Conservation (phyloP, 2,113 vertebrate genomes). For the Malurus melanocephalus region DNA sequence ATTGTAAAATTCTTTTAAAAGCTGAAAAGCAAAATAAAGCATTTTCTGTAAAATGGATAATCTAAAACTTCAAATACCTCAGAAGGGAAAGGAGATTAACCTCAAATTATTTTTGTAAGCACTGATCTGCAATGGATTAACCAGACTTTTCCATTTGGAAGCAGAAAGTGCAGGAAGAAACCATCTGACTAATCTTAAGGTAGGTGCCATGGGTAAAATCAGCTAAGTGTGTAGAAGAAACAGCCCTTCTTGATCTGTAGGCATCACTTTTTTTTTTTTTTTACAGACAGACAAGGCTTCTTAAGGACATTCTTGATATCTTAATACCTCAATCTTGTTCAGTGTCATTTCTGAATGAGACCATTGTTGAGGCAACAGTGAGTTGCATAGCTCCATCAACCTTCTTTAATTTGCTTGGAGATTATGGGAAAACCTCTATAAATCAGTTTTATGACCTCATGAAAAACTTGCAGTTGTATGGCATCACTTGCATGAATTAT, state of each 20-base stretch:
- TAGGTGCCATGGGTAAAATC: neutral
- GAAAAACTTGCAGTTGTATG: slow-evolving; percentile 55
- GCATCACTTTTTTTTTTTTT: slow-evolving; percentile 3
- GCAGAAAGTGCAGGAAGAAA: neutral
- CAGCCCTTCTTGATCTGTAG: neutral
- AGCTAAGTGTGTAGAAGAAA: neutral
- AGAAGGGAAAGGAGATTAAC: neutral
- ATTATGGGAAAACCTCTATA: slow-evolving; percentile 64
- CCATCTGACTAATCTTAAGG: neutral
- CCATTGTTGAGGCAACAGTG: slow-evolving; percentile 54
- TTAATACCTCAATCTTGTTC: slow-evolving; percentile 54
- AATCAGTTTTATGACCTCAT: slow-evolving; percentile 63
- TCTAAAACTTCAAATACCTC: neutral
- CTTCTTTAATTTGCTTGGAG: slow-evolving; percentile 63
- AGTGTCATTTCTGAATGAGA: slow-evolving; percentile 58
- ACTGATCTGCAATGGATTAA: neutral
- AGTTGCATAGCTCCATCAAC: slow-evolving; percentile 58
- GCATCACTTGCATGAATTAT: slow-evolving; percentile 62
- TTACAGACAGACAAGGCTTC: slow-evolving; percentile 20
- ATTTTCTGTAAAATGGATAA: neutral
- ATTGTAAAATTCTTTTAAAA: neutral
- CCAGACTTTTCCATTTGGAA: neutral
- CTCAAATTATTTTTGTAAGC: slow-evolving; percentile 7
- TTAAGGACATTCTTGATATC: slow-evolving; percentile 49
- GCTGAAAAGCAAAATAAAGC: neutral